phyloP scores from a whole-genome alignment of 2,888 invertebrate genomes.

The Eueremaeus valkanovi region DNA sequence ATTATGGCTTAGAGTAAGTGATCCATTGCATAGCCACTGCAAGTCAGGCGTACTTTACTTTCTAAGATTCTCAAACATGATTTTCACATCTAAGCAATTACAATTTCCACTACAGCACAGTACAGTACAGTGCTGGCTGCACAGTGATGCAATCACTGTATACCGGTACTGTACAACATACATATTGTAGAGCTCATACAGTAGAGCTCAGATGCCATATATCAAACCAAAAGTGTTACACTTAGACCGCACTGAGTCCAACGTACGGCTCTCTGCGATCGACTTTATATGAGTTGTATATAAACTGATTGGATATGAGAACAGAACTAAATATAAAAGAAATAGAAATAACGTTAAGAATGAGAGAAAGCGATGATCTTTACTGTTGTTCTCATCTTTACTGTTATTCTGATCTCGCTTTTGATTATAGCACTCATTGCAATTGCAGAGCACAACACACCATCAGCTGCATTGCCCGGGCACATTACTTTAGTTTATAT shows the following conservation, averaged over 20 bases:
- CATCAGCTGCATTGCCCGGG: neutral
- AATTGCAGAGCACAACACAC: neutral
- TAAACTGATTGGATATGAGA: neutral
- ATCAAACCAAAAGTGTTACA: no score
- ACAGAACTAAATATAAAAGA: neutral
- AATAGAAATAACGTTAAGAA: no score
- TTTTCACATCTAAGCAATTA: constrained; percentile 9
- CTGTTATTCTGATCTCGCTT: neutral
- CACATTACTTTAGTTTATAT: no score
- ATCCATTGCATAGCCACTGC: neutral
- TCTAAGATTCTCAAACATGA: constrained; percentile 23
- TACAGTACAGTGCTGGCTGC: no score
- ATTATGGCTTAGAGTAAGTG: constrained; percentile 31
- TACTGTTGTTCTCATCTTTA: no score
- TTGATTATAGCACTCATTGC: constrained; percentile 9
- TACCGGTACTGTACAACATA: no score
- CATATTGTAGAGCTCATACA: no score
- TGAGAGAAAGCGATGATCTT: neutral
- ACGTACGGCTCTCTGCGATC: no score
- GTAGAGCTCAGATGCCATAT: no score
- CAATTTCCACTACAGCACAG: neutral
- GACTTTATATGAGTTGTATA: neutral
- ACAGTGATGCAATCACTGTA: no score
- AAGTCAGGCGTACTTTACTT: neutral
- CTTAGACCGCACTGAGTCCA: no score